Evolutionary conservation across 2,888 invertebrate genomes (phyloP).

Genomic region (Sphaerophoria taeniata): DNA sequence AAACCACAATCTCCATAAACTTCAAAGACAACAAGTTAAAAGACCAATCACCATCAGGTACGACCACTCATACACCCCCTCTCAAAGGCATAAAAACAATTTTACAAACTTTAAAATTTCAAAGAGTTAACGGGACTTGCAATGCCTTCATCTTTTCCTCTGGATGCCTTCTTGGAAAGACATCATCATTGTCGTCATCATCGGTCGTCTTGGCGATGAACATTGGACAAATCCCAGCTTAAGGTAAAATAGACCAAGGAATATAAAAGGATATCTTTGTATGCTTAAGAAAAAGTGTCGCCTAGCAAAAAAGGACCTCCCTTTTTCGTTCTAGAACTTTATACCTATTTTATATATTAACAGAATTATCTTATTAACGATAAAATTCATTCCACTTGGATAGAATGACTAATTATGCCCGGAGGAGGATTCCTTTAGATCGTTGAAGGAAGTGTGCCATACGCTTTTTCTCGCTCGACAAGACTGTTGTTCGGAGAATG

Average conservation of each 20-base stretch:
- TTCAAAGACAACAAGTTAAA: slow-evolving; percentile 28
- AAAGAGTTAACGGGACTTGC: slow-evolving; percentile 49
- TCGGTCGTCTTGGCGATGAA: slow-evolving; percentile 36
- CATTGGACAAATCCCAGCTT: slow-evolving; percentile 38
- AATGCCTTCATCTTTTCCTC: slow-evolving; percentile 53
- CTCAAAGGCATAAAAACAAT: slow-evolving; percentile 25
- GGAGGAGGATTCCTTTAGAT: slow-evolving; percentile 52
- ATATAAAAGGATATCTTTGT: slow-evolving; percentile 3
- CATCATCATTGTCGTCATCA: neutral
- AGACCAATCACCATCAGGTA: slow-evolving; percentile 4
- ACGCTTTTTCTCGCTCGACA: slow-evolving; percentile 30
- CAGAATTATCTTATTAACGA: slow-evolving; percentile 68
- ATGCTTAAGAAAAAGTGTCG: slow-evolving; percentile 19
- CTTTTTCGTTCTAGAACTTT: slow-evolving; percentile 42
- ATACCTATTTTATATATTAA: slow-evolving; percentile 54
- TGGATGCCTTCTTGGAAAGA: slow-evolving; percentile 6
- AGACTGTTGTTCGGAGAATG: neutral
- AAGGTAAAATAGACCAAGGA: slow-evolving; percentile 30
- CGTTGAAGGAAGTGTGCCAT: slow-evolving; percentile 65
- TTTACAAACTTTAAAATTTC: slow-evolving; percentile 58
- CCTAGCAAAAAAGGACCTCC: slow-evolving; percentile 30
- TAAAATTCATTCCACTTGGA: slow-evolving; percentile 69
- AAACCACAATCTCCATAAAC: slow-evolving; percentile 40
- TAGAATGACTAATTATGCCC: slow-evolving; percentile 73
- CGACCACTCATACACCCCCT: neutral